phyloP scores from a whole-genome alignment of 2,113 vertebrate species.

The Zosterops japonicus region DNA sequence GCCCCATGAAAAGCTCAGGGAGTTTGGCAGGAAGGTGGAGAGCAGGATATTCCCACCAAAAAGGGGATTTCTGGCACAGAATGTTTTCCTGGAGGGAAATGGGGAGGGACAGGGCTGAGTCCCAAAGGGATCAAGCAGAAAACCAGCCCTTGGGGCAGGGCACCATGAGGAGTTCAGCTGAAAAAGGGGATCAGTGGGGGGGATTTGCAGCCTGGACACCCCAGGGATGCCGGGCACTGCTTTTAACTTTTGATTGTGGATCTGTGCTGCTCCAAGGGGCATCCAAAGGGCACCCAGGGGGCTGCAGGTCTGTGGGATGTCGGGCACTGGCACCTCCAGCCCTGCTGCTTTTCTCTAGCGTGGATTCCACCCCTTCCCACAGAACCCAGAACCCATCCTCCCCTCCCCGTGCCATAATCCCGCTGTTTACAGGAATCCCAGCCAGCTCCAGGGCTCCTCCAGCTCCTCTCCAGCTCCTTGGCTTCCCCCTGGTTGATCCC shows the following conservation, averaged over 20 bases:
- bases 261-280: neutral
- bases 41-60: neutral
- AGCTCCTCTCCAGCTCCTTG: neutral
- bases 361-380: neutral
- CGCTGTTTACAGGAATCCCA: neutral
- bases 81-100: no score
- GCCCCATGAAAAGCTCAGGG: rapidly evolving
- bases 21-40: neutral
- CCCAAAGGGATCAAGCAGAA: neutral
- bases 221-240: neutral
- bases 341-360: neutral
- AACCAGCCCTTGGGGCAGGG: neutral
- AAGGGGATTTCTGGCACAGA: neutral
- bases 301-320: rapidly evolving
- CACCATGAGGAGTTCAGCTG: neutral
- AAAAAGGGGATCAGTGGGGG: neutral
- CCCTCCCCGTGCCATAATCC: neutral
- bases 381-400: neutral
- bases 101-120: neutral
- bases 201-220: neutral
- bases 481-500: neutral
- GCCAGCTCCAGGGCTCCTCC: neutral
- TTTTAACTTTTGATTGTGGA: neutral
- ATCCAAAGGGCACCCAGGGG: neutral
- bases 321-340: neutral